Conservation (phyloP, 2,797 vertebrate species). For the Phrynocephalus forsythii region DNA sequence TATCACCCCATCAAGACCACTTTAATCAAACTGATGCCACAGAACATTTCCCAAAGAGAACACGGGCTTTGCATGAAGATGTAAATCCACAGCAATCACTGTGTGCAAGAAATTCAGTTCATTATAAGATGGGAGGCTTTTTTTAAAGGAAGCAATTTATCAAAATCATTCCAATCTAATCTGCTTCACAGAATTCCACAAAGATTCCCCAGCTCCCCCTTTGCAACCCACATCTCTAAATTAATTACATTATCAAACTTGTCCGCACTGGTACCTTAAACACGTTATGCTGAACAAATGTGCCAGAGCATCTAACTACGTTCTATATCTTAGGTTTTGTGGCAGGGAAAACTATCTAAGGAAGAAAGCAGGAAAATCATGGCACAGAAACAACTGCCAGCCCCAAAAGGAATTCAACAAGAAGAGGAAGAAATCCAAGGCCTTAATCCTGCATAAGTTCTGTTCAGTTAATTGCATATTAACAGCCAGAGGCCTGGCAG, state of each 20-base stretch:
- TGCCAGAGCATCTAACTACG: constrained; percentile 41
- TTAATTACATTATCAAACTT: constrained; percentile 64
- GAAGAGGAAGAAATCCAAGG: background rate
- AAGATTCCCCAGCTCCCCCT: constrained; percentile 58
- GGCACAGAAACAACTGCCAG: too few species aligned
- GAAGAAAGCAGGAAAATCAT: background rate
- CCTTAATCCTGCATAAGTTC: background rate
- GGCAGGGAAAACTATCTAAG: constrained; percentile 40
- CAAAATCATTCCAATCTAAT: constrained; percentile 58
- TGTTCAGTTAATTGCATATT: background rate
- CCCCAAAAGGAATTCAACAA: background rate
- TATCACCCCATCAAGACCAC: constrained; percentile 46
- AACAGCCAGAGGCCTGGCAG: background rate
- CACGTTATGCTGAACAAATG: constrained; percentile 49
- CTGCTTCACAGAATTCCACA: constrained; percentile 46
- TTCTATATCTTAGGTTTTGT: constrained; percentile 40
- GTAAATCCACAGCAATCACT: constrained; percentile 56
- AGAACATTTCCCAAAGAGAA: constrained; percentile 37
- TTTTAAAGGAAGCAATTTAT: constrained; percentile 56
- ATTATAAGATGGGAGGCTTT: constrained; percentile 58
- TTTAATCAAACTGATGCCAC: constrained; percentile 66
- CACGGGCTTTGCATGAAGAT: constrained; percentile 52
- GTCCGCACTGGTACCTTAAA: constrained; percentile 49
- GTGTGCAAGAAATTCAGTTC: constrained; percentile 49
- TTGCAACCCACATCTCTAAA: constrained; percentile 56